phyloP scores from a whole-genome alignment of 2,113 vertebrate genomes.

The Datnioides undecimradiatus region DNA sequence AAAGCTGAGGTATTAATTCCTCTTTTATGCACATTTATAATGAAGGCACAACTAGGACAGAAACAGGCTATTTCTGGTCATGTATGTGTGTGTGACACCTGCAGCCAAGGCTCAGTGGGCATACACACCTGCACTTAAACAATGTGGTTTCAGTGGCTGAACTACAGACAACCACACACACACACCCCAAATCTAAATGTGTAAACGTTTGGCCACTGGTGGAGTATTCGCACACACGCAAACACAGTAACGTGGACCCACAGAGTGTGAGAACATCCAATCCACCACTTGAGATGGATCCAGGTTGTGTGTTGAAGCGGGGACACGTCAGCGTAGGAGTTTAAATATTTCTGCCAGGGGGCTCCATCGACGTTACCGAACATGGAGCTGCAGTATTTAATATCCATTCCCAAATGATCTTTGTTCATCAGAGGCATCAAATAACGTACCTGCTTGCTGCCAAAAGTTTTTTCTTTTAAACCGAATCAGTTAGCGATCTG shows the following conservation, averaged over 20 bases:
- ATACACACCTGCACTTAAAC: not conserved
- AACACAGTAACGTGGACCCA: not conserved
- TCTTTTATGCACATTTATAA: constrained; percentile 18
- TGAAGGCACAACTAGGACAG: constrained; percentile 11
- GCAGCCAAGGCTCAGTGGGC: constrained; percentile 36
- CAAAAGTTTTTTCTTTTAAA: not conserved
- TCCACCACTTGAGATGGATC: constrained; percentile 18
- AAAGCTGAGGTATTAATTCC: not conserved
- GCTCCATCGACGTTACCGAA: constrained; percentile 33
- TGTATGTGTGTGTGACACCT: constrained; percentile 36
- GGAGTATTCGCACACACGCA: not conserved
- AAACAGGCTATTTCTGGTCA: constrained; percentile 41
- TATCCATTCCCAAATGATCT: not conserved
- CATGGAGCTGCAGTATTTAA: not conserved
- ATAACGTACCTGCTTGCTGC: not conserved
- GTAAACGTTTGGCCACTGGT: constrained; percentile 1
- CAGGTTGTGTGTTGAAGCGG: constrained; percentile 5
- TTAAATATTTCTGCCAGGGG: constrained; percentile 34
- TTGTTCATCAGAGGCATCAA: not conserved
- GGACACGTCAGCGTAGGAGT: constrained; percentile 27
- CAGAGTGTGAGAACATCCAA: not conserved
- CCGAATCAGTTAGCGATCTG: not conserved
- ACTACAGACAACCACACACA: constrained; percentile 3
- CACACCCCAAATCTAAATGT: not conserved
- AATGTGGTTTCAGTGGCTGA: not conserved